Conservation (phyloP, 1,140 invertebrate genomes). For the Steinernema feltiae region DNA sequence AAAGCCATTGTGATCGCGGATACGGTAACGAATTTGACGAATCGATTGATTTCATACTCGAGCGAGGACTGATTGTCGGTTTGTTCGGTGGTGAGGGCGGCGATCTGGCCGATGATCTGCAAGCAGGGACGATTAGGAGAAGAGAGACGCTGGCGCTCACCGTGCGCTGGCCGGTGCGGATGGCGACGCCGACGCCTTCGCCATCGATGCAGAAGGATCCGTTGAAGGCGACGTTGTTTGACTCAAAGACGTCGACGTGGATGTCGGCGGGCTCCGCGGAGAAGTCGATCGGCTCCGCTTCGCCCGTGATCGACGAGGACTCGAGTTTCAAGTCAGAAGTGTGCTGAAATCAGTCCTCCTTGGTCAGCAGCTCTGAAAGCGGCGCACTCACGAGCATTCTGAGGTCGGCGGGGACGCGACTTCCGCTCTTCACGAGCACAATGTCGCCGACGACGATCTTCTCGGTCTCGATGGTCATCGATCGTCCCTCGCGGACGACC, state of each 20-base stretch:
- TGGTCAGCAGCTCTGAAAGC: slow-evolving; percentile 66
- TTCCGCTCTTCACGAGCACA: slow-evolving; percentile 45
- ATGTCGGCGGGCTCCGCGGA: background rate
- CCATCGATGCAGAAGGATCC: slow-evolving; percentile 40
- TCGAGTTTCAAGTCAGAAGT: slow-evolving; percentile 36
- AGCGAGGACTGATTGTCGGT: slow-evolving; percentile 30
- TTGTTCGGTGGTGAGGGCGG: slow-evolving; percentile 32
- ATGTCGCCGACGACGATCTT: slow-evolving; percentile 52
- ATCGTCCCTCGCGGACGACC: slow-evolving; percentile 61
- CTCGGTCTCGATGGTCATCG: slow-evolving; percentile 71
- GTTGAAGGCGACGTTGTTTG: slow-evolving; percentile 38
- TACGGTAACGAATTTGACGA: slow-evolving; percentile 33
- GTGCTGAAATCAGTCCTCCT: slow-evolving; percentile 46
- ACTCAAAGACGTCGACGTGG: slow-evolving; percentile 26
- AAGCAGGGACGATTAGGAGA: too few species aligned
- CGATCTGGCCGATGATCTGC: slow-evolving; percentile 37
- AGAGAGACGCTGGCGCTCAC: background rate
- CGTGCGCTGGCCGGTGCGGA: slow-evolving; percentile 30
- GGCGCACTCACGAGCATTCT: slow-evolving; percentile 43
- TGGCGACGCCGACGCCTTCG: slow-evolving; percentile 34
- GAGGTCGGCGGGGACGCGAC: slow-evolving; percentile 55
- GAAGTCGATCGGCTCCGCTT: slow-evolving; percentile 38
- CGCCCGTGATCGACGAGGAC: slow-evolving; percentile 40
- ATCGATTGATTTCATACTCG: slow-evolving; percentile 27
- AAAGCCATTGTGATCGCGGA: slow-evolving; percentile 38